A percentile compares a stretch with the other conserved stretches of the same genome.
Conservation (phyloP, 2,113 vertebrate genomes). For the Urocitellus parryii region DNA sequence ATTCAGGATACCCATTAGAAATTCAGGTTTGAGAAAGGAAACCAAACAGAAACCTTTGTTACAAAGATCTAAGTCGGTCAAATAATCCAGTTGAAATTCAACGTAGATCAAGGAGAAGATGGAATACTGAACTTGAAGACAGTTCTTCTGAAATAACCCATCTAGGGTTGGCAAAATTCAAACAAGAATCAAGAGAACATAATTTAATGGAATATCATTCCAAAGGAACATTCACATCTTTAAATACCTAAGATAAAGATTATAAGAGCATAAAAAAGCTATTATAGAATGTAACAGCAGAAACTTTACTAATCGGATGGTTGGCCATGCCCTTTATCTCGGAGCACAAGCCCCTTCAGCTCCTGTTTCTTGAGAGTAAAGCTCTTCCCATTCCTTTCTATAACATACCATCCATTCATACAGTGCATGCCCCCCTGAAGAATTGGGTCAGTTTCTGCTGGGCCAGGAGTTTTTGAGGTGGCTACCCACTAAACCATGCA, state of each 20-base stretch:
- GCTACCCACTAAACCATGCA: background rate
- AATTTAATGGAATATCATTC: background rate
- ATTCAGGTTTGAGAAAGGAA: background rate
- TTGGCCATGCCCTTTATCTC: background rate
- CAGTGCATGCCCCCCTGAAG: background rate
- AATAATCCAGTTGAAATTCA: background rate
- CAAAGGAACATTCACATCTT: background rate
- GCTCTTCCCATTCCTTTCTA: background rate
- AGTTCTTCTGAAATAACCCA: too few relatives aligned
- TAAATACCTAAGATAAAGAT: background rate
- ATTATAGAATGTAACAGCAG: background rate
- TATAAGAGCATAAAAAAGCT: background rate
- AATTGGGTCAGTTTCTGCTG: too few relatives aligned
- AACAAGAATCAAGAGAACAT: too few relatives aligned
- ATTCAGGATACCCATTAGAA: background rate
- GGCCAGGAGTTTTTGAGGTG: background rate
- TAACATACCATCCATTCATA: too few relatives aligned
- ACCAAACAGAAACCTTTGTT: background rate
- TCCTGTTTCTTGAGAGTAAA: background rate
- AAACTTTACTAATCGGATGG: background rate
- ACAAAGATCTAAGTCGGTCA: background rate
- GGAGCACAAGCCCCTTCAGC: background rate
- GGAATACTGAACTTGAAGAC: background rate
- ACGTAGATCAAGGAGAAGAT: background rate
- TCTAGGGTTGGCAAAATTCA: too few relatives aligned